Percentiles rank a stretch among this genome's conserved stretches.
Conservation (phyloP, 2,888 invertebrate genomes). For the Sphaerophoria taeniata region DNA sequence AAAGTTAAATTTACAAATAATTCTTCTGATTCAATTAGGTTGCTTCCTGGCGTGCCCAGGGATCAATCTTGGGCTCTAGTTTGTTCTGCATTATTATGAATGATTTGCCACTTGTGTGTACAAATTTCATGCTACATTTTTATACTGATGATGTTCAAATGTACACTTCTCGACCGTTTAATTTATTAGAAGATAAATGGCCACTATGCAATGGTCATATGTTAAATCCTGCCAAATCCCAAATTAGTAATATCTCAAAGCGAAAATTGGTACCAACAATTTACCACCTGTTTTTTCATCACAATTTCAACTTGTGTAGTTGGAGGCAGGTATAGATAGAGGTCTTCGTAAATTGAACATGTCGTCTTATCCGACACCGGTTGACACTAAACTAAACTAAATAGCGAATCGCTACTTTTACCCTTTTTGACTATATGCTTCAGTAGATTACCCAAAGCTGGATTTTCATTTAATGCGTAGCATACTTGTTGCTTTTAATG, state of each 20-base stretch:
- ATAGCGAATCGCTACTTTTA: too few relatives aligned
- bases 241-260: background rate
- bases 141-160: background rate
- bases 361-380: too few relatives aligned
- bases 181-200: background rate
- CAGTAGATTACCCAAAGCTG: too few relatives aligned
- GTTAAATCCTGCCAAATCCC: background rate
- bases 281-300: background rate
- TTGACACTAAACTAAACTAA: too few relatives aligned
- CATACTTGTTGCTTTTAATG: too few relatives aligned
- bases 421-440: too few relatives aligned
- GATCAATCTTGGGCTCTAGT: background rate
- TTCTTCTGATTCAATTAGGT: too few relatives aligned
- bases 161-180: background rate
- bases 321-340: background rate
- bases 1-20: too few relatives aligned
- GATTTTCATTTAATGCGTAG: too few relatives aligned
- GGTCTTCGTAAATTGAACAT: too few relatives aligned
- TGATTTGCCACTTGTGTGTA: background rate
- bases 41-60: too few relatives aligned
- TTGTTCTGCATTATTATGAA: background rate
- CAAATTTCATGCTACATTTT: background rate
- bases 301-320: background rate
- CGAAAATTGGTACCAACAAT: constrained; percentile 1
- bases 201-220: background rate